Evolutionary conservation across 2,797 vertebrate species (phyloP).

Genomic region (Clarias pachynema): DNA sequence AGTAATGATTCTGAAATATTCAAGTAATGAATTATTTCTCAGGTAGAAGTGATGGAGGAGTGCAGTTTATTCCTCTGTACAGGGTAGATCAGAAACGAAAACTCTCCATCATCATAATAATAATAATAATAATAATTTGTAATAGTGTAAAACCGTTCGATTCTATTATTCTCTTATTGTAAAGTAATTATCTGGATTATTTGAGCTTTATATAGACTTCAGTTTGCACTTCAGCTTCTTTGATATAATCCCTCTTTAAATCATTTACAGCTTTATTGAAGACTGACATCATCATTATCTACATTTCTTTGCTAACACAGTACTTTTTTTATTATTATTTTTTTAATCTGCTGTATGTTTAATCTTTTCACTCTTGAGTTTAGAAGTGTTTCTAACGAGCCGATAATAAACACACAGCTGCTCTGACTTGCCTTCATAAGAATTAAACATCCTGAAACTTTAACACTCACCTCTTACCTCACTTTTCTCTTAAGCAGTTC

Average conservation of each 20-base stretch:
- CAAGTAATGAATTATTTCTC: slow-evolving; percentile 39
- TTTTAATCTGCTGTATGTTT: slow-evolving; percentile 12
- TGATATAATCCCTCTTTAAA: neutral
- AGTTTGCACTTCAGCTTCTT: slow-evolving; percentile 1
- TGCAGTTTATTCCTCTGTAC: slow-evolving; percentile 23
- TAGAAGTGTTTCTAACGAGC: neutral
- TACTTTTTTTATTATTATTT: neutral
- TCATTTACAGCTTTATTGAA: neutral
- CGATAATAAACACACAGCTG: neutral
- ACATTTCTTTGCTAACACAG: neutral
- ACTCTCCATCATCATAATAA: slow-evolving; percentile 16
- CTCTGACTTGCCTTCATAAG: neutral
- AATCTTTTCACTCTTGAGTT: neutral
- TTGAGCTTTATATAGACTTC: neutral
- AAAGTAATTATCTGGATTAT: neutral
- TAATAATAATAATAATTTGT: neutral
- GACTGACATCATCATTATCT: neutral
- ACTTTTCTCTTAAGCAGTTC: neutral
- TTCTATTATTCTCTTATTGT: slow-evolving; percentile 47
- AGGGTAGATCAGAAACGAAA: slow-evolving; percentile 47
- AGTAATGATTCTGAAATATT: slow-evolving; percentile 25
- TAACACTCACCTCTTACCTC: neutral
- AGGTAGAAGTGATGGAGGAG: slow-evolving; percentile 18
- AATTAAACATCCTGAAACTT: slow-evolving; percentile 8
- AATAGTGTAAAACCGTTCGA: slow-evolving; percentile 53